Percentiles rank a stretch among this genome's conserved stretches.
Conservation (phyloP, 2,888 invertebrate genomes). For the Gerris lacustris region DNA sequence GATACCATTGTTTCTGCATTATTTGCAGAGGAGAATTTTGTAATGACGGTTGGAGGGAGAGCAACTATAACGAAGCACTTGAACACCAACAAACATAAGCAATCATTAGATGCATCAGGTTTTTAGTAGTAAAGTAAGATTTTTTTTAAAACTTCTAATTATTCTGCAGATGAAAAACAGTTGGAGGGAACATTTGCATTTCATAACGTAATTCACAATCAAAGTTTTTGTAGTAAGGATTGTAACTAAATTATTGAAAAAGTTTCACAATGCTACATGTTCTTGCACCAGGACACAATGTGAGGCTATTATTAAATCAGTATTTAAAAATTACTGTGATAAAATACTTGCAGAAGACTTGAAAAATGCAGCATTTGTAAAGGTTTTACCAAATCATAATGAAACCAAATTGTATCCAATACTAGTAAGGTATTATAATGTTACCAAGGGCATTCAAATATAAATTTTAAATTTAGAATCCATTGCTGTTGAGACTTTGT, state of each 20-base stretch:
- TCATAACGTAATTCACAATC: constrained; percentile 18
- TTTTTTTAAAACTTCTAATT: constrained; percentile 7
- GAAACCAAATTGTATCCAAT: constrained; percentile 1
- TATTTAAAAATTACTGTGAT: constrained; percentile 7
- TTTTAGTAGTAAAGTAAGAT: background rate
- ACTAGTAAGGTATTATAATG: constrained; percentile 5
- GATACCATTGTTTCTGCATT: background rate
- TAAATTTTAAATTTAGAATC: constrained; percentile 1
- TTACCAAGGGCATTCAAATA: background rate
- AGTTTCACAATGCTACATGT: constrained; percentile 16
- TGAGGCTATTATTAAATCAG: constrained; percentile 5
- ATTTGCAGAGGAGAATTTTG: background rate
- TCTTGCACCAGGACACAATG: constrained; percentile 13
- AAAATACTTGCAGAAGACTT: constrained; percentile 2
- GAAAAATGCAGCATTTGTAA: background rate
- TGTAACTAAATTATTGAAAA: constrained; percentile 19
- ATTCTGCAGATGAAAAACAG: constrained; percentile 1
- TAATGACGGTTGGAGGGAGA: background rate
- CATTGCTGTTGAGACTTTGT: background rate
- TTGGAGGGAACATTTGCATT: constrained; percentile 19
- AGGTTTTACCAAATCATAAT: background rate
- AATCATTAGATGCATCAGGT: background rate
- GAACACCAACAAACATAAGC: constrained; percentile 1
- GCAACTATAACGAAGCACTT: constrained; percentile 4
- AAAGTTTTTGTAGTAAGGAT: constrained; percentile 16